Evolutionary conservation across 2,113 vertebrate species (phyloP).

Genomic region (Haplochromis burtoni): DNA sequence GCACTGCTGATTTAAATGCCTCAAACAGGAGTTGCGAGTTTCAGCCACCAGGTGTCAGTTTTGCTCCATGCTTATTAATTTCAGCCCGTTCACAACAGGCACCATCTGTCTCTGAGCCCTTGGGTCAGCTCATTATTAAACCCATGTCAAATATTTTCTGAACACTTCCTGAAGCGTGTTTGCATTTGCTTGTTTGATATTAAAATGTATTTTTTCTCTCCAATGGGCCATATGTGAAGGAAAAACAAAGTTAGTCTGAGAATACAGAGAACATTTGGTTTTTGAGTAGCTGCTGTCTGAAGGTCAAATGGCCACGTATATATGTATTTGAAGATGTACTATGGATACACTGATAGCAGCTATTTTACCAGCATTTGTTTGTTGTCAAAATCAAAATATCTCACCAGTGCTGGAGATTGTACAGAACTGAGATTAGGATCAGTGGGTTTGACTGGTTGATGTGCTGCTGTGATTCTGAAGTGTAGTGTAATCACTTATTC

Average conservation of each 20-base stretch:
- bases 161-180: background rate
- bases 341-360: background rate
- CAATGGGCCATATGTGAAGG: background rate
- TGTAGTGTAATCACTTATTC: background rate
- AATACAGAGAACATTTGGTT: background rate
- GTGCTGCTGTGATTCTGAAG: background rate
- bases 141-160: background rate
- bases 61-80: background rate
- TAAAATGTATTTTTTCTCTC: background rate
- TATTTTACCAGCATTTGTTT: background rate
- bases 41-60: constrained; percentile 41
- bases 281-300: background rate
- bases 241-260: background rate
- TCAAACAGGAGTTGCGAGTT: background rate
- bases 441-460: background rate
- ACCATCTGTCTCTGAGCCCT: background rate
- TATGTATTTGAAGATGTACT: background rate
- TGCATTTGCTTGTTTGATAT: background rate
- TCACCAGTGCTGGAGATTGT: background rate
- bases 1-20: background rate
- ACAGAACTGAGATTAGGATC: background rate
- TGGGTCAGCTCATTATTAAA: background rate
- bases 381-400: background rate
- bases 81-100: background rate
- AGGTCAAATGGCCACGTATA: background rate